Evolutionary conservation across 2,797 vertebrate genomes (phyloP), one percentile per base, ranked within the genome.

Genomic region (Pseudochromis fuscus): DNA sequence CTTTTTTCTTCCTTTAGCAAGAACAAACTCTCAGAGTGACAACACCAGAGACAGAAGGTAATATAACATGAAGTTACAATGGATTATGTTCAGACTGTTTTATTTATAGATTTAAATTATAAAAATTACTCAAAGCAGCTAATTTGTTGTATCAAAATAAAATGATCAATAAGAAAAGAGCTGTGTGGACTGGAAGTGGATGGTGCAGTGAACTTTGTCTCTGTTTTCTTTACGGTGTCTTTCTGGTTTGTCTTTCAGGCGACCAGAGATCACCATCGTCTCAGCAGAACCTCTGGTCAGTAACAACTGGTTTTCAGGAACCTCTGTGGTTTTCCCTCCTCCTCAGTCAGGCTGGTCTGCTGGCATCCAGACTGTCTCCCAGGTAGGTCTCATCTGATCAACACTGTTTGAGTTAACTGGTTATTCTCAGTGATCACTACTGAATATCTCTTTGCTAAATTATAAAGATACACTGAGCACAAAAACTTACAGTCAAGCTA

Each of bases 241-340:
- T 9, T 27, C 1, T n/a, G 21, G 18, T 79, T 84, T 85, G 51
- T 71, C 18, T 69, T 83, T 52, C 65, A 99, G 97, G 74, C 94
- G 94, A 50, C 96, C 96, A 27, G 95, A 97, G 93, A 98, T 97
- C 90, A 97, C 96, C 57, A 95, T 97, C 55, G 91, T 98, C 86
- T 95, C 97, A 35, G 95, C 95, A 46, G 96, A 97, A 83, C 96
- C 96, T 0, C 88, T 98, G 72, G 92, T 87, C 42, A 87, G 90
- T 13, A 91, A 92, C 33, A 89, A 84, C 45, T 96, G 96, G 95
- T 96, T 97, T 89, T 89, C 94, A 37, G 94, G 94, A 85, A 71
- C 82, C 16, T 71, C 93, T 23, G 85, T 67, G 52, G 92, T 87
- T 72, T 93, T 94, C 62, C 69, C 92, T 72, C 74, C 93, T 7